Evolutionary conservation across 2,888 invertebrate genomes (phyloP), one percentile per base, ranked within the genome.

Genomic region (Oscheius sp.): DNA sequence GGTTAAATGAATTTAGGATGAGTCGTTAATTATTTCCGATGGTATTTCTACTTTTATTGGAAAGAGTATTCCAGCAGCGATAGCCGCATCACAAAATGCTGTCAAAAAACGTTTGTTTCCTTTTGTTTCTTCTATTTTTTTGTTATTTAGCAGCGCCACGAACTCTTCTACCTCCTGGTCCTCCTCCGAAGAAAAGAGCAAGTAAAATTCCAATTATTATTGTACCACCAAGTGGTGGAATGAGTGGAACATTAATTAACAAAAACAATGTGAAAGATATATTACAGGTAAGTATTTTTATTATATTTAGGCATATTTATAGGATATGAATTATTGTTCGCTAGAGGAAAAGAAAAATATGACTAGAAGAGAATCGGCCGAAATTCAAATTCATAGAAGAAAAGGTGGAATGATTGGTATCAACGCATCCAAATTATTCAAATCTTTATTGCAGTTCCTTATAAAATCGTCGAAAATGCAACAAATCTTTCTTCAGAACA

Each of bases 201-300:
- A 94, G 94, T 13, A 91, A 94, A 80, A 98, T 97, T 0, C 99
- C 99, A 13, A 99, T 99, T 86, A 95, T 99, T 87, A 96, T 99
- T 88, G 91, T 92, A 72, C 99, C 99, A 5, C 95, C 96, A 73
- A 73, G 61, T 16, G 55, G 23, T 18, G 21, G 21, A 18, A 55
- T 55, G 55, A 13, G 3, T 16, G 61, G 61, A 43, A 72, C 66
- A 7, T 73, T 82, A 71, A 78, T 82, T 49, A 76, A 74, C 29
- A 70, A 78, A 97, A 94, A 93, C 89, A 99, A 99, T 89, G 94
- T 94, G 12, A 95, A 95, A 90, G 99, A 99, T 85, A 93, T 98
- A 86, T 91, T 99, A 63, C 97, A 98, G 89, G 98, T 97, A 82
- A 91, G 25, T 52, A 3, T 23, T 7, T 55, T 25, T 23, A 3